phyloP scores from a whole-genome alignment of 2,888 invertebrate genomes.

The Rhingia rostrata region DNA sequence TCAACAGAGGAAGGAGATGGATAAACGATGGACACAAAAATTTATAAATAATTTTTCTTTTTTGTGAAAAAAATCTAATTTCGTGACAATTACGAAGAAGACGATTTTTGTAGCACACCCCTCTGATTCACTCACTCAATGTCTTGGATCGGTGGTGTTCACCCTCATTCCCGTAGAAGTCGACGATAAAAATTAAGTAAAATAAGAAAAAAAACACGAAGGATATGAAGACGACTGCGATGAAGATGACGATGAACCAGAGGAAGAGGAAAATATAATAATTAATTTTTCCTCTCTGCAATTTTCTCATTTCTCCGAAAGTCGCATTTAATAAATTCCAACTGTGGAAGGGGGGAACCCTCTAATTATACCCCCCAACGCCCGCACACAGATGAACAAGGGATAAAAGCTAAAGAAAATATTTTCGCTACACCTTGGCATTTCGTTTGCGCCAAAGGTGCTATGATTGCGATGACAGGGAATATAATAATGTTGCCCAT shows the following conservation, averaged over 20 bases:
- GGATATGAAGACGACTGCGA: slow-evolving; percentile 45
- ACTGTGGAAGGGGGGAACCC: slow-evolving; percentile 23
- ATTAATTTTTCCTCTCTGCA: slow-evolving; percentile 74
- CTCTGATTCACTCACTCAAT: slow-evolving; percentile 22
- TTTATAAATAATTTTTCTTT: slow-evolving; percentile 40
- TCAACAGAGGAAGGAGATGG: neutral
- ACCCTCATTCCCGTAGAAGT: slow-evolving; percentile 8
- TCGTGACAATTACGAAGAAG: slow-evolving; percentile 68
- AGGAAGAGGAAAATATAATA: slow-evolving; percentile 59
- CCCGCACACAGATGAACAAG: slow-evolving; percentile 36
- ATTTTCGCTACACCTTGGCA: slow-evolving; percentile 72
- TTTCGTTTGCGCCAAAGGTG: slow-evolving; percentile 59
- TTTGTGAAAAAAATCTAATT: slow-evolving; percentile 62
- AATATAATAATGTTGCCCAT: neutral
- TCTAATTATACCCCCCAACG: slow-evolving; percentile 36
- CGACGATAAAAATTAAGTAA: slow-evolving; percentile 71
- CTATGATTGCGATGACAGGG: neutral
- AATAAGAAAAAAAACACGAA: slow-evolving; percentile 51
- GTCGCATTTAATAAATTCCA: slow-evolving; percentile 74
- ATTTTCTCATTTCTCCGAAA: slow-evolving; percentile 74
- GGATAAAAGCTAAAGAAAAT: slow-evolving; percentile 72
- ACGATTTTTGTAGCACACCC: slow-evolving; percentile 55
- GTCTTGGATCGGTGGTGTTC: neutral
- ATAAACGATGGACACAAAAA: neutral
- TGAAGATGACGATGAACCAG: slow-evolving; percentile 29